Percentiles rank a stretch among this genome's conserved stretches.
phyloP scores from a whole-genome alignment of 2,797 vertebrate genomes.

The Pteronotus mesoamericanus region DNA sequence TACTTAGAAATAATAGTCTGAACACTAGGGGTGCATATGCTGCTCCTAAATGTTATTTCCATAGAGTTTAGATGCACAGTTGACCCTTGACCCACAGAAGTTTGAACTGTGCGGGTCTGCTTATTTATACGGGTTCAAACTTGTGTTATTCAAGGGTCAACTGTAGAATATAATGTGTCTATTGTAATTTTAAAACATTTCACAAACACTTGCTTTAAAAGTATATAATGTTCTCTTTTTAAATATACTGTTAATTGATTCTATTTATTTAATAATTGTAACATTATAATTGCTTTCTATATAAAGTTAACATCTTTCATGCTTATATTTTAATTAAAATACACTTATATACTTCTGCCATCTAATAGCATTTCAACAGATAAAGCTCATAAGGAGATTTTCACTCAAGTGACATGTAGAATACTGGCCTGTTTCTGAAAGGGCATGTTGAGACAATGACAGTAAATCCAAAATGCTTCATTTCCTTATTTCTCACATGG shows the following conservation, averaged over 20 bases:
- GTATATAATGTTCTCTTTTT: neutral
- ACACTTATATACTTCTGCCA: neutral
- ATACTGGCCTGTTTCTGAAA: neutral
- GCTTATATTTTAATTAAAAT: neutral
- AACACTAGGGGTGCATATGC: neutral
- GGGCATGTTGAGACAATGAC: neutral
- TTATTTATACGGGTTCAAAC: neutral
- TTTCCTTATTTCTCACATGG: neutral
- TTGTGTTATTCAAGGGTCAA: neutral
- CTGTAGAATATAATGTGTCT: neutral
- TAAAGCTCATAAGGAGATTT: neutral
- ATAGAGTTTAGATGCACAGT: neutral
- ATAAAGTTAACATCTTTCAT: neutral
- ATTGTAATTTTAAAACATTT: conserved; percentile 6
- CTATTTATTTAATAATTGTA: neutral
- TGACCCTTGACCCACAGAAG: neutral
- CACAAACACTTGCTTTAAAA: neutral
- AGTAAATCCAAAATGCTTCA: neutral
- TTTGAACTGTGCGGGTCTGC: neutral
- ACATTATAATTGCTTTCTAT: neutral
- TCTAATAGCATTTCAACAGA: neutral
- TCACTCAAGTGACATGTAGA: neutral
- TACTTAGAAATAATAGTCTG: neutral
- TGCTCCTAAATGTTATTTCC: neutral
- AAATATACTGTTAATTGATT: neutral